Evolutionary conservation across 2,888 invertebrate species (phyloP).

Genomic region (Pseudococcus longispinus): DNA sequence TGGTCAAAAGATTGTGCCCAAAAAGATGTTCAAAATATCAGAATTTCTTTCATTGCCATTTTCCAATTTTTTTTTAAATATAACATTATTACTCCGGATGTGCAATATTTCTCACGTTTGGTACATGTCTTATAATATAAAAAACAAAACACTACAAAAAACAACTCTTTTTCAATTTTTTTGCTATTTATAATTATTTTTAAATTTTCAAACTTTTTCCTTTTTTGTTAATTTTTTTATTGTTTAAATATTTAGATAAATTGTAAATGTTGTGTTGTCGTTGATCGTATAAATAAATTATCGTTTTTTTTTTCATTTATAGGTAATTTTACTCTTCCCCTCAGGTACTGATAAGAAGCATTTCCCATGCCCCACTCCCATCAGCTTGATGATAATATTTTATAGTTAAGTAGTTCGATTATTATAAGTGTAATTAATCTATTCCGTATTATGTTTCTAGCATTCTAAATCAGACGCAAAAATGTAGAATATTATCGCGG

Average conservation of each 20-base stretch:
- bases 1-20: too few species aligned
- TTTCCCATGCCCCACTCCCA: too few species aligned
- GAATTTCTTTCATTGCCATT: too few species aligned
- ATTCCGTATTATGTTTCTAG: not conserved
- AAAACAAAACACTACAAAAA: not conserved
- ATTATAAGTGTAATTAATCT: not conserved
- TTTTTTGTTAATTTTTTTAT: not conserved
- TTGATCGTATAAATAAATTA: constrained; percentile 25
- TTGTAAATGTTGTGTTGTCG: constrained; percentile 21
- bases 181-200: constrained; percentile 1
- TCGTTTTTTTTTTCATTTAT: not conserved
- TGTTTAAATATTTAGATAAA: constrained; percentile 2
- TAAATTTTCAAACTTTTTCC: not conserved
- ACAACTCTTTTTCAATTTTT: not conserved
- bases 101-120: too few species aligned
- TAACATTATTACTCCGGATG: too few species aligned
- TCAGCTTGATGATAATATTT: not conserved
- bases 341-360: not conserved
- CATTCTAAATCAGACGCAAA: not conserved
- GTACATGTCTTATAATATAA: not conserved
- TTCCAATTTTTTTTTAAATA: too few species aligned
- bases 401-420: too few species aligned
- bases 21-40: too few species aligned
- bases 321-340: not conserved
- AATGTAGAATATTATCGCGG: too few species aligned